These are phyloP conservation scores for Tachycineta bicolor DNA, from an alignment of 2,113 vertebrate genomes.

Conservation along the genomic window DNA sequence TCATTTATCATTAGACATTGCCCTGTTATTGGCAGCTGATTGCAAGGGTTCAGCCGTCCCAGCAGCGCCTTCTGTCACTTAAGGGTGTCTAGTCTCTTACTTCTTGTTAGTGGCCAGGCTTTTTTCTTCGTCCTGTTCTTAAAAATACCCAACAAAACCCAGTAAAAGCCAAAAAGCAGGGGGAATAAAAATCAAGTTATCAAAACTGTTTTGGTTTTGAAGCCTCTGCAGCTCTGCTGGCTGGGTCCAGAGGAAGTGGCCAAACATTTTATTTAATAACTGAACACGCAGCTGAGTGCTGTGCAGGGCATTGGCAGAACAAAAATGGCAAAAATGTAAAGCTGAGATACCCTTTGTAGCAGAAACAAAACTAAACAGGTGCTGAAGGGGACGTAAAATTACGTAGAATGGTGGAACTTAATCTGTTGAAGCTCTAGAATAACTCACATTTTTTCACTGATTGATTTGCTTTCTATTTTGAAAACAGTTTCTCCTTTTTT, in stretches of 20 bases:
- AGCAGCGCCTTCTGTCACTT: background rate
- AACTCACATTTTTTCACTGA: background rate
- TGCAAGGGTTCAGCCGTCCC: background rate
- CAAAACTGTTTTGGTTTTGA: background rate
- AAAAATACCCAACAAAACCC: background rate
- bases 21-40: background rate
- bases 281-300: background rate
- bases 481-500: background rate
- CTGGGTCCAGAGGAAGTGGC: background rate
- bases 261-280: background rate
- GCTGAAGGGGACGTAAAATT: background rate
- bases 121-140: background rate
- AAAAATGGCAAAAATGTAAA: background rate
- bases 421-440: background rate
- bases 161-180: rapidly evolving
- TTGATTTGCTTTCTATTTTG: background rate
- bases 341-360: background rate
- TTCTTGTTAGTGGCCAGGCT: background rate
- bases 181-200: background rate
- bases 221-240: background rate
- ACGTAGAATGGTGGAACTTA: background rate
- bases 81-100: background rate
- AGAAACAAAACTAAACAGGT: background rate
- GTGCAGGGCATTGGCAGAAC: background rate
- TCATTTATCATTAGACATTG: rapidly evolving